These are phyloP conservation scores for Heliconius eleuchia DNA, from an alignment of 1,140 invertebrate species.

Conservation along the genomic window DNA sequence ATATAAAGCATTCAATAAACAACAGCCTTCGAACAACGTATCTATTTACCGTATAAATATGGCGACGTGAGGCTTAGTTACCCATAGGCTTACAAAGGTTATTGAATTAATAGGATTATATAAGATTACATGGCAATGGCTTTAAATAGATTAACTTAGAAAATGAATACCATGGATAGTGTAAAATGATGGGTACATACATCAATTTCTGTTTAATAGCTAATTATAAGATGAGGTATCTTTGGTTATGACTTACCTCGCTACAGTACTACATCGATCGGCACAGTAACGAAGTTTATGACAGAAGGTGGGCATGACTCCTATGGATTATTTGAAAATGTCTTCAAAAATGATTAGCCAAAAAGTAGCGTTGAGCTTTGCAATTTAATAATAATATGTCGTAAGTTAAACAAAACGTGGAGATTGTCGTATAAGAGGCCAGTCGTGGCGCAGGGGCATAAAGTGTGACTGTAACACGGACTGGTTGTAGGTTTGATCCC, in stretches of 20 bases:
- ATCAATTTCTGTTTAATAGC: background rate
- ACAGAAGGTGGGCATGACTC: background rate
- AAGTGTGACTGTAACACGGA: no score
- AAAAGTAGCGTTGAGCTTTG: no score
- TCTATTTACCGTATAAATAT: constrained; percentile 36
- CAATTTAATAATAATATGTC: no score
- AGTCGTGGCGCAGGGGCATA: no score
- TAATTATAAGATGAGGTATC: background rate
- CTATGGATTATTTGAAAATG: no score
- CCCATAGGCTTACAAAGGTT: constrained; percentile 35
- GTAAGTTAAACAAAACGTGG: no score
- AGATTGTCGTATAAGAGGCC: no score
- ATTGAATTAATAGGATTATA: constrained; percentile 40
- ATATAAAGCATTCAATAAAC: background rate
- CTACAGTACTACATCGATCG: no score
- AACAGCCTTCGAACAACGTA: constrained; percentile 18
- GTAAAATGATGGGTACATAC: background rate
- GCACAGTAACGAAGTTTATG: background rate
- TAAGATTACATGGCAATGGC: constrained; percentile 30
- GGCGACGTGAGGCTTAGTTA: constrained; percentile 23
- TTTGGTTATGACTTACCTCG: background rate
- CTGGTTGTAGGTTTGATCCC: no score
- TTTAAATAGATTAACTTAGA: constrained; percentile 9
- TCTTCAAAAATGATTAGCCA: no score
- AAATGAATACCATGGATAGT: background rate